Conservation (phyloP, 2,113 vertebrate species). For the Notarius lentiginosus region DNA sequence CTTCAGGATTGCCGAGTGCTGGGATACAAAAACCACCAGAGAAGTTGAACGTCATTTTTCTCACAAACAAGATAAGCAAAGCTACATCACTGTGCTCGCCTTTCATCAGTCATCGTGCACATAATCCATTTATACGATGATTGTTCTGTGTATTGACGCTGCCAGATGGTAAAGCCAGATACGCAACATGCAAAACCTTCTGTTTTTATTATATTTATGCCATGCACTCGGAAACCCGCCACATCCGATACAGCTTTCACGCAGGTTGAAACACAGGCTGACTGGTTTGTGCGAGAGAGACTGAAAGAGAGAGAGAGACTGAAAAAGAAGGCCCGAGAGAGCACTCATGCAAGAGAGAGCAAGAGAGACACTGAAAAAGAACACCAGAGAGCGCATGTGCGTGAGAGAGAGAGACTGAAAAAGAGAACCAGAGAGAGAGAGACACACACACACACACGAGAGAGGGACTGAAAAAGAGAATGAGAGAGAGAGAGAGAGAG, state of each 20-base stretch:
- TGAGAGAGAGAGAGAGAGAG: too few species aligned
- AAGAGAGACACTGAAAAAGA: too few species aligned
- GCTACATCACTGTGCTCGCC: not conserved
- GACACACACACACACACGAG: too few species aligned
- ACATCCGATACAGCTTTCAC: not conserved
- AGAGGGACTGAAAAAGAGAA: too few species aligned
- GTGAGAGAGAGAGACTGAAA: too few species aligned
- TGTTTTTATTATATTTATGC: not conserved
- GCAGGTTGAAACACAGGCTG: too few species aligned
- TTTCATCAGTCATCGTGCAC: not conserved
- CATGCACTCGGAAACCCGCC: not conserved
- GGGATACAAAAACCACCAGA: slow-evolving; percentile 47
- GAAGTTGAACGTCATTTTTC: not conserved
- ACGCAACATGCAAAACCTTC: not conserved
- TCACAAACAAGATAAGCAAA: slow-evolving; percentile 21
- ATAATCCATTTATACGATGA: not conserved
- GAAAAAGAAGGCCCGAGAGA: too few species aligned
- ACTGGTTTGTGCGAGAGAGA: too few species aligned
- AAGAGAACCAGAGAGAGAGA: too few species aligned
- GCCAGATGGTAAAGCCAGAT: not conserved
- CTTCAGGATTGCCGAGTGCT: slow-evolving; percentile 94
- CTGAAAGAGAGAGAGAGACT: too few species aligned
- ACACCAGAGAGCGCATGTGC: too few species aligned
- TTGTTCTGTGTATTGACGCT: not conserved
- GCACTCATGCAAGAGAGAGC: too few species aligned